Base-by-base conservation (phyloP, 2,113 vertebrate species). In the Clinocottus analis region DNA sequence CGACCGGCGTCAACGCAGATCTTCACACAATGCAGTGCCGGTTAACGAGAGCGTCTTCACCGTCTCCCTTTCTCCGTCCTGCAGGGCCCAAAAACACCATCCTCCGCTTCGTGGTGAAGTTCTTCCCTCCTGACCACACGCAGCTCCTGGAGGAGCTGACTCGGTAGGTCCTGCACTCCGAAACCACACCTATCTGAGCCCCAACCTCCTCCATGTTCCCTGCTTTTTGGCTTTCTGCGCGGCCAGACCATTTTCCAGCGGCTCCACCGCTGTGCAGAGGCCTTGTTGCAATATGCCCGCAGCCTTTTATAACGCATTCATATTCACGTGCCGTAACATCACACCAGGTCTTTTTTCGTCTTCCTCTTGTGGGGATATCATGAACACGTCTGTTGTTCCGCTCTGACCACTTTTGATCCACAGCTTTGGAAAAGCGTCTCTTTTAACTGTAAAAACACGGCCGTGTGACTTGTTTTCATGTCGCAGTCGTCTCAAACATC, bases 71-170 rank as follows among this genome's bases (percentile, higher is more conserved):
- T 14, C 67, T 49, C 72, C 43, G 39, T 75, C 71, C 75, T 35
- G 4, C 86, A 99, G 97, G 98, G 85, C 97, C 97, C 13, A 98
- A 98, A 90, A 96, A 97, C 12, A 94, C 96, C 77, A 95, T 98
- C 78, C 94, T 99, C 39, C 97, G 96, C 64, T 99, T 99, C 59
- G 97, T 99, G 91, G 98, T 99, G 92, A 99, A 99, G 91, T 99
- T 99, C 93, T 99, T 99, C 87, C 97, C 97, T 53, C 97, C 97
- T 37, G 98, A 99, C 93, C 97, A 98, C 0, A 95, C 96, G 16
- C 97, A 99, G 82, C 95, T 99, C 72, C 94, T 97, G 93, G 98
- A 99, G 89, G 97, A 99, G 79, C 94, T 99, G 87, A 99, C 97
- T 91, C 97, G 98, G 98, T 99, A 84, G 89, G 96, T 91, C 71